Evolutionary conservation across 2,888 invertebrate species (phyloP).

Genomic region (Trissolcus japonicus): DNA sequence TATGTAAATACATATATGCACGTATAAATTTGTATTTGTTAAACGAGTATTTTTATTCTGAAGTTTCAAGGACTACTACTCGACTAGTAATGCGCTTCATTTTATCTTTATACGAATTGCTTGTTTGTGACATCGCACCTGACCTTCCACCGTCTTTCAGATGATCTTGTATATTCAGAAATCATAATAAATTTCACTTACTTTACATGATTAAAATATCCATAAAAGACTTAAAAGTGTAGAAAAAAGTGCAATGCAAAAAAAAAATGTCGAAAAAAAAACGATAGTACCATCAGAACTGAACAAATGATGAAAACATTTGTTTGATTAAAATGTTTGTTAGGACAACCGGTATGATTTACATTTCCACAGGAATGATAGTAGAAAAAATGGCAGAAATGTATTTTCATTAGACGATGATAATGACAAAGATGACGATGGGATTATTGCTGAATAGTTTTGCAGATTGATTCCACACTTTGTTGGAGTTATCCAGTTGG

Average conservation of each 20-base stretch:
- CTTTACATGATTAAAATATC: no score
- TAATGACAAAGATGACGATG: constrained; percentile 6
- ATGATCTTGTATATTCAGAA: no score
- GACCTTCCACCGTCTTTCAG: no score
- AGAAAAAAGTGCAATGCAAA: neutral
- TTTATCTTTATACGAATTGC: constrained; percentile 6
- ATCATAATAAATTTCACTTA: no score
- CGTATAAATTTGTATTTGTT: constrained; percentile 18
- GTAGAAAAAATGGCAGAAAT: constrained; percentile 18
- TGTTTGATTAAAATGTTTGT: no score
- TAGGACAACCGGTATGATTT: no score
- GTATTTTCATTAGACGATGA: neutral
- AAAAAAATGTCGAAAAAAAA: no score
- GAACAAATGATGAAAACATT: no score
- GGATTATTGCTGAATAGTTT: constrained; percentile 15
- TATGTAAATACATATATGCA: constrained; percentile 8
- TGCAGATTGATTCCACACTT: constrained; percentile 19
- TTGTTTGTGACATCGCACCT: neutral
- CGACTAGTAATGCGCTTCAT: constrained; percentile 16
- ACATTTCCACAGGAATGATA: neutral
- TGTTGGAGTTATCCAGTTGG: constrained; percentile 3
- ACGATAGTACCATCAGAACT: no score
- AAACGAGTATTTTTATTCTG: constrained; percentile 17
- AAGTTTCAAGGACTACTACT: constrained; percentile 21
- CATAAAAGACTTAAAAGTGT: neutral